These are phyloP conservation scores for Eristalis arbustorum DNA, from an alignment of 2,888 invertebrate species.

Conservation along the genomic window DNA sequence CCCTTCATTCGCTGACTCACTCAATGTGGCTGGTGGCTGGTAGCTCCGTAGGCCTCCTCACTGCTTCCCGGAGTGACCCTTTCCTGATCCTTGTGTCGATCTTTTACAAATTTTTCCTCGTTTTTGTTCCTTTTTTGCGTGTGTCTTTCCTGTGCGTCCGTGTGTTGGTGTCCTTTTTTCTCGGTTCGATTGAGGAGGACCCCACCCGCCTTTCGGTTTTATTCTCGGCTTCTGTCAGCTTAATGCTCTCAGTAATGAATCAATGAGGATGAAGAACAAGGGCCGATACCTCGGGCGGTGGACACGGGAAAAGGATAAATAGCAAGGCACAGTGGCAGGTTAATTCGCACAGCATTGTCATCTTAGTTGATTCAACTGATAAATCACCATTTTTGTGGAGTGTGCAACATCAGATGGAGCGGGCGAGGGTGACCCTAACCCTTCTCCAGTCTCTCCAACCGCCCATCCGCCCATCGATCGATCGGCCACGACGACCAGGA, in stretches of 20 bases:
- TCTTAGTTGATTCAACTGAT: slow-evolving; percentile 67
- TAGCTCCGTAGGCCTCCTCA: not conserved
- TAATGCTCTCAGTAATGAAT: slow-evolving; percentile 65
- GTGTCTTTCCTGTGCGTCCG: not conserved
- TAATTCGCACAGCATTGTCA: slow-evolving; percentile 68
- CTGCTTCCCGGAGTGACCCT: slow-evolving; percentile 30
- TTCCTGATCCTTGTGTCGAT: slow-evolving; percentile 64
- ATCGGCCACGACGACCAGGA: not conserved
- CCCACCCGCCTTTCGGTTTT: slow-evolving; percentile 20
- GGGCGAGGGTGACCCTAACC: not conserved
- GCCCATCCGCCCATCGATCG: slow-evolving; percentile 5
- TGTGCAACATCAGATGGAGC: not conserved
- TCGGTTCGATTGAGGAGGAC: not conserved
- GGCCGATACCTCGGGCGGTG: not conserved
- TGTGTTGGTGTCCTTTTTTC: slow-evolving; percentile 1
- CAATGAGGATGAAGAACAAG: slow-evolving; percentile 54
- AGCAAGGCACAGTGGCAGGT: slow-evolving; percentile 56
- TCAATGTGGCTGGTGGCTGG: not conserved
- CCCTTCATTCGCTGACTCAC: not conserved
- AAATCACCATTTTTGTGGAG: slow-evolving; percentile 60
- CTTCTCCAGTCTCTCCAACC: not conserved
- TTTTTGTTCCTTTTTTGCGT: not conserved
- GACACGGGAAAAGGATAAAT: slow-evolving; percentile 38
- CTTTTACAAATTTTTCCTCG: slow-evolving; percentile 61
- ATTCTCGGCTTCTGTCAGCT: slow-evolving; percentile 65